phyloP scores from a whole-genome alignment of 2,888 invertebrate genomes.

The Gymnocheta viridis region DNA sequence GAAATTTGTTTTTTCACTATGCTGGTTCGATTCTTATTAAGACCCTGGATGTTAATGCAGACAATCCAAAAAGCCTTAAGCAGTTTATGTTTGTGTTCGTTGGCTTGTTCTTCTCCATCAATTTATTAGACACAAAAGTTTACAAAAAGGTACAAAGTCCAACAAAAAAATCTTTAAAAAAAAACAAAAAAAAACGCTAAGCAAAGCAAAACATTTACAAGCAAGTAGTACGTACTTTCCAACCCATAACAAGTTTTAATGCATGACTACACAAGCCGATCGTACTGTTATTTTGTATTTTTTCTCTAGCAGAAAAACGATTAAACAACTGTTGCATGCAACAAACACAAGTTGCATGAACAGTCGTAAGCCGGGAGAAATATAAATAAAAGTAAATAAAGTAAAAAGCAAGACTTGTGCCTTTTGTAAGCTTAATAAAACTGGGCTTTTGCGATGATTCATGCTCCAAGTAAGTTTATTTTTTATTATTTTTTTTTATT shows the following conservation, averaged over 20 bases:
- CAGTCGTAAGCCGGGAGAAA: constrained; percentile 10
- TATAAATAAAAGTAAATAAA: background rate
- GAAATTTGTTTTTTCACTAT: no score
- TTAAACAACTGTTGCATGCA: constrained; percentile 56
- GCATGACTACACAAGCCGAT: constrained; percentile 50
- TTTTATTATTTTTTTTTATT: background rate
- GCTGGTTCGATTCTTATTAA: no score
- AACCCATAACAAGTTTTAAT: constrained; percentile 55
- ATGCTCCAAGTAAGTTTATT: constrained; percentile 25
- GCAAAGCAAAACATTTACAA: constrained; percentile 34
- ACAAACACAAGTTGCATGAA: constrained; percentile 40
- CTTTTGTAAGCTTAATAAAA: constrained; percentile 16
- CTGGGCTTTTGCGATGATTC: constrained; percentile 63
- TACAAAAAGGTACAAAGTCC: constrained; percentile 38
- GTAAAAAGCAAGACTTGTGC: constrained; percentile 38
- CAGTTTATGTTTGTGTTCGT: background rate
- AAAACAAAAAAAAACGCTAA: background rate
- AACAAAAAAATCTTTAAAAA: background rate
- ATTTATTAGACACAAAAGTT: background rate
- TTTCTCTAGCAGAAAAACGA: background rate
- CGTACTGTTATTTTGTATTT: background rate
- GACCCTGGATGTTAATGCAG: no score
- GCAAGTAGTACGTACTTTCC: constrained; percentile 37
- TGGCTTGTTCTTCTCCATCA: constrained; percentile 4
- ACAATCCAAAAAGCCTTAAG: background rate